Conservation (phyloP, 2,797 vertebrate species). For the Crypturellus tataupa region DNA sequence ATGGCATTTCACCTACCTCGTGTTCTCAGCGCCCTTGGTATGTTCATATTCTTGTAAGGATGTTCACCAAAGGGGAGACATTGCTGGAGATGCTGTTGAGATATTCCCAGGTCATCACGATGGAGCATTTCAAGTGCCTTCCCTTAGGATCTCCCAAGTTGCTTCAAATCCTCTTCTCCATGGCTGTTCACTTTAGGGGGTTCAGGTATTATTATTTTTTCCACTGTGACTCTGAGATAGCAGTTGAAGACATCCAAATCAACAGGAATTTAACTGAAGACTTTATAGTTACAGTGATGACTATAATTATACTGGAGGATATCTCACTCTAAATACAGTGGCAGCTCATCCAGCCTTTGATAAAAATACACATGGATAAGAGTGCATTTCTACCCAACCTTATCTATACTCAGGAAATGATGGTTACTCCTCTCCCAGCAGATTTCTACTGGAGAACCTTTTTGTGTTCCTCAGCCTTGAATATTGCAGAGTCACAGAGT, state of each 20-base stretch:
- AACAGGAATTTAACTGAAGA: background rate
- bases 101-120: background rate
- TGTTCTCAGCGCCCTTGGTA: background rate
- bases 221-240: background rate
- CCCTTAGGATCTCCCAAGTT: background rate
- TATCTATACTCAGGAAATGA: background rate
- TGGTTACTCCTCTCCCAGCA: conserved; percentile 28
- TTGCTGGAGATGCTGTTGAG: background rate
- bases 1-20: background rate
- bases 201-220: background rate
- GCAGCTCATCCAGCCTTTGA: conserved; percentile 14
- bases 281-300: conserved; percentile 9
- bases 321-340: background rate
- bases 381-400: conserved; percentile 25
- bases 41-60: accelerated
- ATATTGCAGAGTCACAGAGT: no score
- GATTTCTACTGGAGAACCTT: conserved; percentile 3
- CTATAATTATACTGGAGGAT: background rate
- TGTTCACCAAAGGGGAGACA: background rate
- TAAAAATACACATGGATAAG: background rate
- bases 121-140: background rate
- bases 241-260: background rate
- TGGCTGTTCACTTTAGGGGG: background rate
- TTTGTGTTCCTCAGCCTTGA: no score
- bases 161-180: background rate